Evolutionary conservation across 2,113 vertebrate species (phyloP), one percentile per base, ranked within the genome.

Genomic region (Sceloporus undulatus): DNA sequence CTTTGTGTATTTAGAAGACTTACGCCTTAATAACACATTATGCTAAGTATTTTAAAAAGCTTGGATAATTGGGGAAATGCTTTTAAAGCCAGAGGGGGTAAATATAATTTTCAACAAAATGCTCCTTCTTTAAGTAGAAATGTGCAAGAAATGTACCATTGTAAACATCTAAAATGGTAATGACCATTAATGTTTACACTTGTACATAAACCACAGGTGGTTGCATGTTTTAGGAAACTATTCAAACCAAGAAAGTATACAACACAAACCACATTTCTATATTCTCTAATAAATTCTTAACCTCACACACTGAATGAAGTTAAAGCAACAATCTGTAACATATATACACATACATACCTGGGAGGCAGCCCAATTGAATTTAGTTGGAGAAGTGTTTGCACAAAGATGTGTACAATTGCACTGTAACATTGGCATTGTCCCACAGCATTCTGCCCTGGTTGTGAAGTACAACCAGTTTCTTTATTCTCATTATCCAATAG

Each of bases 41-140:
- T 92, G 87, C 38, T 85, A 88, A 78, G 40, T 54, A 92, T 93
- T 74, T 87, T 73, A 48, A 94, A 71, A 94, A 90, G 90, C 84
- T 90, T 82, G 90, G 83, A 90, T 83, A 94, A 94, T 85, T 92
- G 88, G 88, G 40, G 91, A 93, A 93, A 84, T 82, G 62, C 66
- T 70, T 77, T 34, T 90, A 52, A 89, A 89, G 85, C 29, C 34
- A 48, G 79, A 80, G 27, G 42, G 18, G 87, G 56, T 88, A 34
- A 82, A 38, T n/a, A 79, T 14, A 27, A 59, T 14, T 54, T 68
- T 59, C 10, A 73, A 87, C 10, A 66, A 85, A 34, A 79, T 34
- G 8, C 23, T 5, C 91, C 87, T 59, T 19, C 85, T 74, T 90
- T 88, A 87, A 90, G 88, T 91, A 89, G 66, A 89, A 84, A 91